A percentile compares a stretch with the other conserved stretches of the same genome.
Evolutionary conservation across 2,888 invertebrate species (phyloP).

Genomic region (Phragmatobia fuliginosa): DNA sequence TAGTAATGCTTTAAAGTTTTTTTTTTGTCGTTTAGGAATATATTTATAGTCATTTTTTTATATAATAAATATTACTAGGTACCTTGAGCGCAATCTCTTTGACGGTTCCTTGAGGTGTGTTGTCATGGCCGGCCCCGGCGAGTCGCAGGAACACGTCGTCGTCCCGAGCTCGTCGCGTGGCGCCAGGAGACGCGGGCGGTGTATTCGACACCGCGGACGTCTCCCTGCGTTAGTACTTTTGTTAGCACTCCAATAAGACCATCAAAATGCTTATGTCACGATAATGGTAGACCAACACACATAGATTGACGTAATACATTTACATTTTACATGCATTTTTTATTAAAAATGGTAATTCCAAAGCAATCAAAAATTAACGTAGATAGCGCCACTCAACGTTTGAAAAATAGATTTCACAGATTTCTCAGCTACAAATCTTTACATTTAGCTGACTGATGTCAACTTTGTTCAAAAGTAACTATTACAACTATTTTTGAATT

Average conservation of each 20-base stretch:
- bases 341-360: too few species aligned
- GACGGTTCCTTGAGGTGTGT: slow-evolving; percentile 75
- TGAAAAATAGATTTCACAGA: not conserved
- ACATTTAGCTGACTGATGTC: too few species aligned
- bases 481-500: too few species aligned
- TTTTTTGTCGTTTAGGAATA: not conserved
- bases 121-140: slow-evolving; percentile 86
- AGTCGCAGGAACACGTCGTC: slow-evolving; percentile 93
- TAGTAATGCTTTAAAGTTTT: not conserved
- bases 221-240: slow-evolving; percentile 64
- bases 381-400: not conserved
- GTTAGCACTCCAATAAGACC: slow-evolving; percentile 46
- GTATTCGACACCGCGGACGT: slow-evolving; percentile 70
- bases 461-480: too few species aligned
- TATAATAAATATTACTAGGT: slow-evolving; percentile 13
- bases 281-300: slow-evolving; percentile 15
- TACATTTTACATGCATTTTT: not conserved
- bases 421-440: not conserved
- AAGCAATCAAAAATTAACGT: not conserved
- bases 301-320: not conserved
- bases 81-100: slow-evolving; percentile 87
- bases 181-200: slow-evolving; percentile 86
- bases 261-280: slow-evolving; percentile 7
- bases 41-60: not conserved
- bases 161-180: slow-evolving; percentile 87